Conservation (phyloP, 1,140 invertebrate species). For the Platorchestia sp. region DNA sequence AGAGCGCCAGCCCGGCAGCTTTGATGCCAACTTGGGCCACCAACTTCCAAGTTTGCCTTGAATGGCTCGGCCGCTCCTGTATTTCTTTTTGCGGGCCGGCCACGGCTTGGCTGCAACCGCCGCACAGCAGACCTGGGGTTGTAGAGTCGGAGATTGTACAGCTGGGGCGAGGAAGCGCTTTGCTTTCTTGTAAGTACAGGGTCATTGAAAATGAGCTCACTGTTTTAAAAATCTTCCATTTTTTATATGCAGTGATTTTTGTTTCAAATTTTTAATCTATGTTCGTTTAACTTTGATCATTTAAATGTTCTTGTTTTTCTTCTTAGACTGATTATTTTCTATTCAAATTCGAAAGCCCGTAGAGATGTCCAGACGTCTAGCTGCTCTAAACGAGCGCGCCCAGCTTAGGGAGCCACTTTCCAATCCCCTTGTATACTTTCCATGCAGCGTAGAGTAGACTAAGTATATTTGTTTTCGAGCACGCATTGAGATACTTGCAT, state of each 20-base stretch:
- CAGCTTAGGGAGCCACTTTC: too few relatives aligned
- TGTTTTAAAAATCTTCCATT: too few relatives aligned
- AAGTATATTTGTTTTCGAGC: neutral
- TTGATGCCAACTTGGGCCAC: neutral
- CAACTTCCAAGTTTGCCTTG: neutral
- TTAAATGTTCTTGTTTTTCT: too few relatives aligned
- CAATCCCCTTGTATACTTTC: neutral
- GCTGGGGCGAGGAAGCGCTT: neutral
- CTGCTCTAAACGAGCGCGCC: too few relatives aligned
- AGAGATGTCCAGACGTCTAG: too few relatives aligned
- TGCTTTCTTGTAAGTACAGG: too few relatives aligned
- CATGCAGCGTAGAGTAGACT: neutral
- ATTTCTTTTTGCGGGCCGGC: neutral
- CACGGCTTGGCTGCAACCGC: neutral
- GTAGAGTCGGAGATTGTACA: neutral
- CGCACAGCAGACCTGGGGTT: neutral
- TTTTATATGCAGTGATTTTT: too few relatives aligned
- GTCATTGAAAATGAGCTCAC: too few relatives aligned
- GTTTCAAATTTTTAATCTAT: too few relatives aligned
- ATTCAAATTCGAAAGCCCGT: too few relatives aligned
- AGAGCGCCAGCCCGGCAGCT: neutral
- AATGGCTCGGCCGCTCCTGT: neutral
- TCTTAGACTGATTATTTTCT: too few relatives aligned
- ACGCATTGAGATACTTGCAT: neutral
- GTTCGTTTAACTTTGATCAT: too few relatives aligned